Base-by-base conservation (phyloP, 2,888 invertebrate species). In the Ormyrus labotus region DNA sequence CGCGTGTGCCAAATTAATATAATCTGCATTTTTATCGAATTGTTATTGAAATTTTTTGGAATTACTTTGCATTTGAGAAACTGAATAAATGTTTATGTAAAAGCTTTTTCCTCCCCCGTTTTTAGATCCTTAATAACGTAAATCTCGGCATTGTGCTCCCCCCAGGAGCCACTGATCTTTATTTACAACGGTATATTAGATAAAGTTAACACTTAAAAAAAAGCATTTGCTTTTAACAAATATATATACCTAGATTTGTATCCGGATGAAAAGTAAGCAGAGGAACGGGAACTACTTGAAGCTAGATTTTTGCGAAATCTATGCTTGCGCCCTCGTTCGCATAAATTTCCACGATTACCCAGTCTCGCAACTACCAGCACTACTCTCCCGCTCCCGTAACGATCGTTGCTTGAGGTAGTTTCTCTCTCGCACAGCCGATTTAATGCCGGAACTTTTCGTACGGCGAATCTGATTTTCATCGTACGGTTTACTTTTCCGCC, bases 311-410 rank as follows among this genome's bases (percentile, higher is more conserved):
- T 60, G 34, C 11, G 76, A 83, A 83, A 83, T 82, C 82, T 75
- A 78, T 77, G 81, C 78, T 83, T 34, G 60, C 63, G 10, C 84
- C 83, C 85, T 84, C 84, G 86, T 84, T 85, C 85, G 85, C 86
- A 87, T 87, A 87, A 86, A 87, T 87, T 86, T 84, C 68, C 83
- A 57, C 84, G 86, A 87, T 87, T 86, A 83, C 83, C 80, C 10
- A 34, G 34, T 34, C 34, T 34, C 34, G 34, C 34, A 34, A 34
- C 34, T 34, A 34, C 34, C 34, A 34, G 34, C 34, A 4, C 34
- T 34, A 34, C 34, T 34, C 34, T 34, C 45, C 11, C 63, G 11
- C 11, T 6, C 47, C 47, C 47, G 47, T 63, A 63, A 63, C 63
- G 63, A 63, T 47, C 47, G 47, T 47, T 58, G 53, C 10, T 53